These are phyloP conservation scores for Cremastobaeus sp. DNA, from an alignment of 2,888 invertebrate genomes.

Conservation along the genomic window DNA sequence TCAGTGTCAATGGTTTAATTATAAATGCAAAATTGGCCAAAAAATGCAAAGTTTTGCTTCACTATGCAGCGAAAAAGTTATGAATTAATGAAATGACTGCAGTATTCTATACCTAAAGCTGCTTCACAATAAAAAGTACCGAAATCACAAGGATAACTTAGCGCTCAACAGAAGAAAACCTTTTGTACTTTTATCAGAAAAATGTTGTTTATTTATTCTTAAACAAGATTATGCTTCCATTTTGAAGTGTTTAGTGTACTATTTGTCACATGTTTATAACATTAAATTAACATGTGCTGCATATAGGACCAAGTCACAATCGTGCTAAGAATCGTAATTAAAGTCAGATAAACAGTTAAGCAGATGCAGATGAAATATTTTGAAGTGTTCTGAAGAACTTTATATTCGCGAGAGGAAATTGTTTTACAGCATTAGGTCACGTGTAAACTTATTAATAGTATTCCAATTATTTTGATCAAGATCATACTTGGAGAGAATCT, in stretches of 20 bases:
- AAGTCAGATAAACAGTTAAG: slow-evolving; percentile 28
- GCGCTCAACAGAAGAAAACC: slow-evolving; percentile 20
- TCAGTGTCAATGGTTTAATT: slow-evolving; percentile 10
- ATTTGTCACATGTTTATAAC: slow-evolving; percentile 7
- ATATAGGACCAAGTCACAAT: background rate
- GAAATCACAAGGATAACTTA: too few relatives aligned
- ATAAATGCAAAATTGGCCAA: background rate
- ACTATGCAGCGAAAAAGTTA: background rate
- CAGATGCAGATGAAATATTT: slow-evolving; percentile 4
- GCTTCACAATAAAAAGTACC: slow-evolving; percentile 12
- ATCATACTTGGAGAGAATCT: too few relatives aligned
- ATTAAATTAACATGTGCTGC: slow-evolving; percentile 25
- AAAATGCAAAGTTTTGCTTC: slow-evolving; percentile 1
- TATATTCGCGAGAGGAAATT: too few relatives aligned
- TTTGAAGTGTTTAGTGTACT: slow-evolving; percentile 1
- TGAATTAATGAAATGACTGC: slow-evolving; percentile 17
- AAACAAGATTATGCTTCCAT: slow-evolving; percentile 7
- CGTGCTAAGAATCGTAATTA: slow-evolving; percentile 12
- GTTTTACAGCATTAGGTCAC: too few relatives aligned
- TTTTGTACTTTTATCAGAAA: slow-evolving; percentile 19
- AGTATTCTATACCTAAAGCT: slow-evolving; percentile 19
- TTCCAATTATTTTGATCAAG: too few relatives aligned
- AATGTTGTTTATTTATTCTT: slow-evolving; percentile 19
- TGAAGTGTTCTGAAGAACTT: background rate
- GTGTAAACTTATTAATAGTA: too few relatives aligned